Evolutionary conservation across 1,140 invertebrate genomes (phyloP).

Genomic region (Charaxes varanes): DNA sequence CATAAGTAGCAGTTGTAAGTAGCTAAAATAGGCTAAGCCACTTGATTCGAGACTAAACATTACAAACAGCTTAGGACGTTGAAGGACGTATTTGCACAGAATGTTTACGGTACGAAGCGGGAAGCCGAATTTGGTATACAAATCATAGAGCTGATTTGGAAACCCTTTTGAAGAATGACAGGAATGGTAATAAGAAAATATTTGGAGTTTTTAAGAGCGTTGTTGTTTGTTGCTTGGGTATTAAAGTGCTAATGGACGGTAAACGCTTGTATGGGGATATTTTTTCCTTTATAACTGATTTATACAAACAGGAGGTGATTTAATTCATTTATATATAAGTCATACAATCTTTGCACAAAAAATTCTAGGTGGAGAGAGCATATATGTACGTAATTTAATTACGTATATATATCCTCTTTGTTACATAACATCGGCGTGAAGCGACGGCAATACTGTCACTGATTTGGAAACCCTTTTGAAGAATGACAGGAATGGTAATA

Average conservation of each 20-base stretch:
- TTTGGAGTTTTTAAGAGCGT: background rate
- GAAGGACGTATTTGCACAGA: constrained; percentile 29
- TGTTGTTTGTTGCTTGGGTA: no score
- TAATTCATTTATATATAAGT: no score
- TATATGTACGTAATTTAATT: no score
- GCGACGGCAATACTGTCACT: no score
- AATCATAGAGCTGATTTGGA: constrained; percentile 18
- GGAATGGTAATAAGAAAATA: constrained; percentile 6
- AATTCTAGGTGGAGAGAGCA: no score
- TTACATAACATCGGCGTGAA: no score
- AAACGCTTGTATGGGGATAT: no score
- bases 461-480: constrained; percentile 17
- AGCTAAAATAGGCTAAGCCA: constrained; percentile 11
- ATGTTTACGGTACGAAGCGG: constrained; percentile 19
- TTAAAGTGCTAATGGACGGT: no score
- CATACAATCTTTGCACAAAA: no score
- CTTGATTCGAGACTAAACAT: constrained; percentile 29
- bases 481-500: constrained; percentile 5
- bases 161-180: constrained; percentile 14
- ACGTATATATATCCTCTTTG: no score
- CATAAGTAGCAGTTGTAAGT: background rate
- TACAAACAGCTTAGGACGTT: constrained; percentile 20
- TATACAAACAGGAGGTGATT: no score
- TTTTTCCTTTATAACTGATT: no score
- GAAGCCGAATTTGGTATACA: constrained; percentile 24